Evolutionary conservation across 2,888 invertebrate species (phyloP), one percentile per base, ranked within the genome.

Genomic region (Athripsodes cinereus): DNA sequence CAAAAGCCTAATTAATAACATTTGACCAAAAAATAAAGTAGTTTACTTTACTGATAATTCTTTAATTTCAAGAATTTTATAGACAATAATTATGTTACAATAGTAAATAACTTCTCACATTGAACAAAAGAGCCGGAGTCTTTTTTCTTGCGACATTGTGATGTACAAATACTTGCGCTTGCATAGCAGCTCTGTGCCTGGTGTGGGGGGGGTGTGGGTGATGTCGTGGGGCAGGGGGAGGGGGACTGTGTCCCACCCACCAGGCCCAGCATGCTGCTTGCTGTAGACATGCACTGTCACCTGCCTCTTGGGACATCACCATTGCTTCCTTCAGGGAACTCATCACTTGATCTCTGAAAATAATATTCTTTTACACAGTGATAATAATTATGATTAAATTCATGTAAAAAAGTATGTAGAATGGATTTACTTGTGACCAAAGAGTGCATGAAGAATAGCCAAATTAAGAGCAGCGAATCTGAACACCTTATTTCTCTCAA

Each of bases 381-480:
- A 26, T 26, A n/a, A n/a, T n/a, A n/a, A n/a, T n/a, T n/a, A n/a
- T n/a, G n/a, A n/a, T n/a, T n/a, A n/a, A n/a, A n/a, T n/a, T n/a
- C n/a, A n/a, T n/a, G n/a, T n/a, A n/a, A n/a, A n/a, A n/a, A n/a
- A n/a, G n/a, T n/a, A n/a, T n/a, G n/a, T n/a, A n/a, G n/a, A n/a
- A n/a, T n/a, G n/a, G n/a, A 67, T 72, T 69, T 74, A 90, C 90
- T 82, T 86, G 69, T 91, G 88, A 52, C 86, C 87, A 72, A 95
- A 95, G 66, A 90, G 86, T 50, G 90, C 88, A 71, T 95, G 92
- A 67, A 95, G 79, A 20, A 92, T 88, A 0, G 94, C 93, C 63
- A 96, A 78, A 71, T 94, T 95, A n/a, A 96, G 78, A 18, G 93
- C 91, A 5, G 95, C 93, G 70, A 90, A 96, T 68, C 95, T 81